Evolutionary conservation across 2,113 vertebrate genomes (phyloP).

Genomic region (Pluvianellus socialis): DNA sequence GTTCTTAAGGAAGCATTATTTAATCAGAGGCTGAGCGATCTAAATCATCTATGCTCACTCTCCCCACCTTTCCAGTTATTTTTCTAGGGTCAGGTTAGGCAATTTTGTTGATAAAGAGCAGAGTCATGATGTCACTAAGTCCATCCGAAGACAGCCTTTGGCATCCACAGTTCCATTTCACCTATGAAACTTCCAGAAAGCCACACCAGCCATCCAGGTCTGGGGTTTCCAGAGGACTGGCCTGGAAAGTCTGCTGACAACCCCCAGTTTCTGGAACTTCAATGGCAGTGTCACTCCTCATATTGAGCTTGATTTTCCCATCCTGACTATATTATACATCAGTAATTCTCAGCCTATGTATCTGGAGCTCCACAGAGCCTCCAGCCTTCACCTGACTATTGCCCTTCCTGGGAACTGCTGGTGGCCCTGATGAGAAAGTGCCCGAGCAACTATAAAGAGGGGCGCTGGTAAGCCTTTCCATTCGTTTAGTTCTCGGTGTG

Average conservation of each 20-base stretch:
- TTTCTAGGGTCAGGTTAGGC: not conserved
- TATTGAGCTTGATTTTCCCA: not conserved
- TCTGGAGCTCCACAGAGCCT: not conserved
- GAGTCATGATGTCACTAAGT: not conserved
- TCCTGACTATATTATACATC: not conserved
- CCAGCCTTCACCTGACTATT: not conserved
- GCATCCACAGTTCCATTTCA: not conserved
- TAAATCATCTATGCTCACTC: not conserved
- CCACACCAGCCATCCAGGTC: accelerated
- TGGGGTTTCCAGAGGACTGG: not conserved
- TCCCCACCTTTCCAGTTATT: not conserved
- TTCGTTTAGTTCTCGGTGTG: not conserved
- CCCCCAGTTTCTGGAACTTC: not conserved
- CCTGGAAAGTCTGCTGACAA: not conserved
- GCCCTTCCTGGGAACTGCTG: not conserved
- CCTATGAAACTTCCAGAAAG: not conserved
- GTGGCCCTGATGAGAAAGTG: not conserved
- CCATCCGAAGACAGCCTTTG: not conserved
- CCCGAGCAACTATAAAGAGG: not conserved
- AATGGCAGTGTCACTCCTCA: not conserved
- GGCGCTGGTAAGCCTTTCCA: not conserved
- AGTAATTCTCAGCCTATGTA: not conserved
- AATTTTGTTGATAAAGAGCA: not conserved
- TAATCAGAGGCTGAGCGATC: not conserved
- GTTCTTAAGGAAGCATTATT: not conserved